Conservation (phyloP, 2,797 vertebrate genomes). For the Sebastes wilsoni region DNA sequence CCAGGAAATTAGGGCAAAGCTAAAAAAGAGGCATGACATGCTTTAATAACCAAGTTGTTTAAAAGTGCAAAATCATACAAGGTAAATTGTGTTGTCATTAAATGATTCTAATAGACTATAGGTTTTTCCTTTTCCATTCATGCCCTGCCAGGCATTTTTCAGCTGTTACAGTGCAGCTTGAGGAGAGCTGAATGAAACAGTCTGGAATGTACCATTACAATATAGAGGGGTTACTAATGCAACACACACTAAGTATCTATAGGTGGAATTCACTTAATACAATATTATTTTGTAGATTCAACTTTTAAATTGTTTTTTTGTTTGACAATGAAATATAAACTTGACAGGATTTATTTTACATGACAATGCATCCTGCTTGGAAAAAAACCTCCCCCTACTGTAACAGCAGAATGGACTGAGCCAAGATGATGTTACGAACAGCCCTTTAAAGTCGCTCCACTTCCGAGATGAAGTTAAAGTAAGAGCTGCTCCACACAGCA, state of each 20-base stretch:
- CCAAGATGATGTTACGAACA: conserved; percentile 72
- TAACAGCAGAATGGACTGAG: conserved; percentile 26
- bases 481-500: conserved; percentile 14
- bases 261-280: accelerated
- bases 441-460: conserved; percentile 79
- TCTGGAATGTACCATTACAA: conserved; percentile 66
- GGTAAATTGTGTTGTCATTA: not conserved
- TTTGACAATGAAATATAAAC: accelerated
- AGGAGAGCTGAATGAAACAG: conserved; percentile 74
- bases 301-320: accelerated
- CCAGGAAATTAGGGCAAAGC: not conserved
- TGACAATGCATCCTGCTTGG: accelerated
- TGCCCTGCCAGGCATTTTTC: conserved; percentile 67
- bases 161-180: conserved; percentile 64
- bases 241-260: accelerated
- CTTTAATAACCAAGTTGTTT: not conserved
- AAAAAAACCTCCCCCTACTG: accelerated
- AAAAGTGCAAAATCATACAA: not conserved
- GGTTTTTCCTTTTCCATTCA: conserved; percentile 70
- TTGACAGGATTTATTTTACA: not conserved
- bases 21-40: not conserved
- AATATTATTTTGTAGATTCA: accelerated
- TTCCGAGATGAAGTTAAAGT: conserved; percentile 72
- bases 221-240: not conserved
- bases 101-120: conserved; percentile 18